A percentile compares a stretch with the other conserved stretches of the same genome.
Evolutionary conservation across 2,888 invertebrate species (phyloP).

Genomic region (Microctonus hyperodae): DNA sequence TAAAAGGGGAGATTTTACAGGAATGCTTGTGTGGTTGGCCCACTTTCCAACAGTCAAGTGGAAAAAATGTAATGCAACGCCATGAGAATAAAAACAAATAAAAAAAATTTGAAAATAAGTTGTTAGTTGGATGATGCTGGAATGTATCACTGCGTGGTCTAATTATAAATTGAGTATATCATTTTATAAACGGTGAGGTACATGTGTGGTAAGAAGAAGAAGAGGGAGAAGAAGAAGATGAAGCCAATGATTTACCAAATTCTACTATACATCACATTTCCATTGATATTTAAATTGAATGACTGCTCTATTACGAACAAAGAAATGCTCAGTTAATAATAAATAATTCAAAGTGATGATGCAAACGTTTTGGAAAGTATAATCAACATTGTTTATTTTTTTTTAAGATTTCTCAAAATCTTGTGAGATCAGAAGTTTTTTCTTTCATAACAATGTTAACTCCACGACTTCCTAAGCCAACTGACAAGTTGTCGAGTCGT

Average conservation of each 20-base stretch:
- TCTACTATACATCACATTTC: too few species aligned
- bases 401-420: neutral
- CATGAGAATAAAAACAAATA: slow-evolving; percentile 2
- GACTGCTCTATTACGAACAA: neutral
- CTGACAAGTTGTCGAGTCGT: slow-evolving; percentile 40
- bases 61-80: slow-evolving; percentile 5
- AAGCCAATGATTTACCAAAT: too few species aligned
- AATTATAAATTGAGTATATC: slow-evolving; percentile 54
- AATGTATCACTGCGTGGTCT: slow-evolving; percentile 46
- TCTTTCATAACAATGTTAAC: slow-evolving; percentile 18
- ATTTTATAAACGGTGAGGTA: slow-evolving; percentile 54
- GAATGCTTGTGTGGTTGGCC: slow-evolving; percentile 27
- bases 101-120: slow-evolving; percentile 17
- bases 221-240: too few species aligned
- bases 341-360: neutral
- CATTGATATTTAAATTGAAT: neutral
- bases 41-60: slow-evolving; percentile 22
- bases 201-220: slow-evolving; percentile 44
- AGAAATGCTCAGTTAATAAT: neutral
- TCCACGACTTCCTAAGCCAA: slow-evolving; percentile 35
- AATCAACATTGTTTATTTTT: neutral
- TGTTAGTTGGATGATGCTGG: slow-evolving; percentile 23
- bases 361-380: neutral
- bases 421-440: neutral
- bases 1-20: slow-evolving; percentile 21